A percentile compares a stretch with the other conserved stretches of the same genome.
phyloP scores from a whole-genome alignment of 2,797 vertebrate genomes.

The Sebastes hubbsi region DNA sequence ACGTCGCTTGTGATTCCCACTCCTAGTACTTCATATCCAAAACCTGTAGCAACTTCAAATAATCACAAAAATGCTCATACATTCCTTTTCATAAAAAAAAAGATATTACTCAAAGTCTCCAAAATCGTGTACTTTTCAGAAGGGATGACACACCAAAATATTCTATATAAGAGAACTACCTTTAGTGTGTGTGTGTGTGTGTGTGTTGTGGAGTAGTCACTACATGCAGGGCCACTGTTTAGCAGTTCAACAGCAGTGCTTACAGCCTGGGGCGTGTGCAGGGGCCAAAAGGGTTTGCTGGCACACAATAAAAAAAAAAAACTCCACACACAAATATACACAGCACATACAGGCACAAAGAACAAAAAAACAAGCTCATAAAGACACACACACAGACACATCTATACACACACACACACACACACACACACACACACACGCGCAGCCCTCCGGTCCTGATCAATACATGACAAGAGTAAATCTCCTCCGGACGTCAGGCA shows the following conservation, averaged over 20 bases:
- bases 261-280: constrained; percentile 74
- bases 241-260: constrained; percentile 78
- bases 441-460: constrained; percentile 80
- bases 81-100: background rate
- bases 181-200: background rate
- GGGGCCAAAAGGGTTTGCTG: constrained; percentile 77
- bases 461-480: constrained; percentile 86
- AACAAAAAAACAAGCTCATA: constrained; percentile 67
- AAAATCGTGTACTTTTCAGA: constrained; percentile 11
- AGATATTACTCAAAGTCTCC: background rate
- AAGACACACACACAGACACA: constrained; percentile 50
- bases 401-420: constrained; percentile 35
- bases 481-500: constrained; percentile 82
- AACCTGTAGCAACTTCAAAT: background rate
- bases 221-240: constrained; percentile 76
- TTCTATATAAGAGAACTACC: constrained; percentile 29
- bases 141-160: constrained; percentile 51
- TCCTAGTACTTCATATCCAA: background rate
- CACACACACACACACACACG: constrained; percentile 48
- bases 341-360: constrained; percentile 53
- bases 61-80: background rate
- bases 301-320: constrained; percentile 66
- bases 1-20: too few species aligned
- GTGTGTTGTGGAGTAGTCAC: constrained; percentile 63
- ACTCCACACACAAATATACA: constrained; percentile 29